phyloP scores from a whole-genome alignment of 2,888 invertebrate genomes.

The Idaea dimidiata region DNA sequence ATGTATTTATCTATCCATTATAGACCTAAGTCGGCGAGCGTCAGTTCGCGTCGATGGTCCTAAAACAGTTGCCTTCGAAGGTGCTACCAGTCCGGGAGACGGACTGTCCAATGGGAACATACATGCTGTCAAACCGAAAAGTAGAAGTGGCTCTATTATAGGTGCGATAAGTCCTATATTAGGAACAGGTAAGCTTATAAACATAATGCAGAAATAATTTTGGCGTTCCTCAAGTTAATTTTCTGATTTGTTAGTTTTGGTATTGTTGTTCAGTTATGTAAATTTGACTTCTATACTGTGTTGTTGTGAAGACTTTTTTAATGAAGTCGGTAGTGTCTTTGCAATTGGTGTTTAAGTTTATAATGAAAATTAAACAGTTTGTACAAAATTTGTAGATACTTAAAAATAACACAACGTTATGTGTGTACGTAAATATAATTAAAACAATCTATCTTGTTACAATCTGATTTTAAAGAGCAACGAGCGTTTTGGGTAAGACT shows the following conservation, averaged over 20 bases:
- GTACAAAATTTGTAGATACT: too few relatives aligned
- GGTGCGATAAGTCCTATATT: conserved; percentile 77
- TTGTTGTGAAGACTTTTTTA: too few relatives aligned
- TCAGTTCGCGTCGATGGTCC: conserved; percentile 60
- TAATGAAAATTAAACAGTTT: too few relatives aligned
- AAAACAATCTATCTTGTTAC: too few relatives aligned
- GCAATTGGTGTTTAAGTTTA: too few relatives aligned
- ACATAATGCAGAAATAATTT: neutral
- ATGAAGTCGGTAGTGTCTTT: too few relatives aligned
- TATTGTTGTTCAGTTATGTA: neutral
- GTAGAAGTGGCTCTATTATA: conserved; percentile 75
- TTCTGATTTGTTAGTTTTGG: neutral
- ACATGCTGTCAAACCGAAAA: conserved; percentile 60
- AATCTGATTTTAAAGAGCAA: too few relatives aligned
- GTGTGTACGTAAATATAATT: too few relatives aligned
- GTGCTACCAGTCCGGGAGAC: conserved; percentile 55
- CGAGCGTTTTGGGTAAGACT: too few relatives aligned
- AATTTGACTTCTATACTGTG: too few relatives aligned
- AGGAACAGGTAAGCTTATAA: conserved; percentile 62
- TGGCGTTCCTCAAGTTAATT: too few relatives aligned
- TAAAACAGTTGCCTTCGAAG: conserved; percentile 66
- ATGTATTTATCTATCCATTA: conserved; percentile 17
- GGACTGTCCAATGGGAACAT: conserved; percentile 48
- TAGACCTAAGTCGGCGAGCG: conserved; percentile 66
- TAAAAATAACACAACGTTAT: too few relatives aligned